Conservation (phyloP, 2,888 invertebrate genomes). For the Steinernema carpocapsae region DNA sequence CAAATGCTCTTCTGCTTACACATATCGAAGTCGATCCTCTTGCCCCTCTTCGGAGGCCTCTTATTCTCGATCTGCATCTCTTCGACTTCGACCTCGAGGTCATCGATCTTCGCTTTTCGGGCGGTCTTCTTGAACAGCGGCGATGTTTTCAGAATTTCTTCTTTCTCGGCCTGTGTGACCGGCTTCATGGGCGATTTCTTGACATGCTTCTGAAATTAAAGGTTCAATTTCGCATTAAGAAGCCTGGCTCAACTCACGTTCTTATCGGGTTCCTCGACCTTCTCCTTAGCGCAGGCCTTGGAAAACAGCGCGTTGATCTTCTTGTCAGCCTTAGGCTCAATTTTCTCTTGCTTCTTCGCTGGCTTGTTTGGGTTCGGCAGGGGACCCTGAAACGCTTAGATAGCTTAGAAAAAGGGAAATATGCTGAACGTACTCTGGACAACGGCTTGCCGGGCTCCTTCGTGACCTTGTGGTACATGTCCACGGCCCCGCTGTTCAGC, state of each 20-base stretch:
- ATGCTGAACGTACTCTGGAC: not conserved
- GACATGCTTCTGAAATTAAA: conserved; percentile 15
- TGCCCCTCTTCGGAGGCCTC: not conserved
- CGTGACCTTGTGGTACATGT: not conserved
- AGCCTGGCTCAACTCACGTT: not conserved
- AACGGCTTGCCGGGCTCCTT: not conserved
- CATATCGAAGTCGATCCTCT: not conserved
- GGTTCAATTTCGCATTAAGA: not conserved
- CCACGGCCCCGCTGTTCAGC: not conserved
- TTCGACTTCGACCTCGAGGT: not conserved
- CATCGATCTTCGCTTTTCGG: not conserved
- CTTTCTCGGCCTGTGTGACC: not conserved
- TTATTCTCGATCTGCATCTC: not conserved
- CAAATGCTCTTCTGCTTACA: not conserved
- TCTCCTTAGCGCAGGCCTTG: conserved; percentile 16
- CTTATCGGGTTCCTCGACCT: conserved; percentile 32
- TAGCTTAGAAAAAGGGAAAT: not conserved
- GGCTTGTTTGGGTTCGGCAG: conserved; percentile 16
- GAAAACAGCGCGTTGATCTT: conserved; percentile 25
- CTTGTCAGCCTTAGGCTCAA: conserved; percentile 19
- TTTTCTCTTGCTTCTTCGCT: not conserved
- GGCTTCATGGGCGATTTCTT: conserved; percentile 29
- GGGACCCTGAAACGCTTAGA: conserved; percentile 25
- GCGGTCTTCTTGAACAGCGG: conserved; percentile 10
- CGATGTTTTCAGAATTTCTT: not conserved